Percentiles rank a stretch among this genome's conserved stretches.
These are phyloP conservation scores for Paradoxurus hermaphroditus DNA, from an alignment of 2,113 vertebrate species.

Conservation along the genomic window DNA sequence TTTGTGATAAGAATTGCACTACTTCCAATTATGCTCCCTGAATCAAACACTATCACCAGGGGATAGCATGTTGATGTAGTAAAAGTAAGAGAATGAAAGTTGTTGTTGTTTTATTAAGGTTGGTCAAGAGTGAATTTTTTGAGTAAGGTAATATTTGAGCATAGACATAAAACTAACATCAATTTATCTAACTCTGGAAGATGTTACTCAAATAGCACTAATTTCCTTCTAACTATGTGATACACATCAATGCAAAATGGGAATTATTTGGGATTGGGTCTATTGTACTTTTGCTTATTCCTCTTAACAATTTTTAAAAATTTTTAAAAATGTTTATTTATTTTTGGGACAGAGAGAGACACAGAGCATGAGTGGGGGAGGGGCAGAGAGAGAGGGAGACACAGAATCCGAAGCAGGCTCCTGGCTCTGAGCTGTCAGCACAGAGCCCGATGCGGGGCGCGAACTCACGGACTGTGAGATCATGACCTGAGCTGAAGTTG, in stretches of 20 bases:
- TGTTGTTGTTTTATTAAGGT: neutral
- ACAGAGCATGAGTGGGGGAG: too few species aligned
- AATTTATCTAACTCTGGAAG: neutral
- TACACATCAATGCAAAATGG: neutral
- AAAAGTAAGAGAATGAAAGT: neutral
- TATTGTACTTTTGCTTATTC: neutral
- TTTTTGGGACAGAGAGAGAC: too few species aligned
- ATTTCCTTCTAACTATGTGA: neutral
- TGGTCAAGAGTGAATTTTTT: neutral
- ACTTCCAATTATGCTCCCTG: neutral
- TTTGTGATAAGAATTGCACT: neutral
- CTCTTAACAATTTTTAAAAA: neutral
- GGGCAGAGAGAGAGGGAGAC: too few species aligned
- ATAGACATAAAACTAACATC: neutral
- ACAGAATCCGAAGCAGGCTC: too few species aligned
- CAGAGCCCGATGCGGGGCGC: too few species aligned
- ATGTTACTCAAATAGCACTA: neutral
- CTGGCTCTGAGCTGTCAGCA: too few species aligned
- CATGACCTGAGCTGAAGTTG: too few species aligned
- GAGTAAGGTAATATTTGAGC: neutral
- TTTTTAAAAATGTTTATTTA: too few species aligned
- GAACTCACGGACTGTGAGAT: too few species aligned
- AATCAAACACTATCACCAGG: neutral
- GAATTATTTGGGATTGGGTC: neutral
- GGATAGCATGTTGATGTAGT: neutral